Evolutionary conservation across 53 echinoderm and acorn worm genomes (phyloP), one percentile per base, ranked within the genome.

Genomic region (Mesocentrotus franciscanus): DNA sequence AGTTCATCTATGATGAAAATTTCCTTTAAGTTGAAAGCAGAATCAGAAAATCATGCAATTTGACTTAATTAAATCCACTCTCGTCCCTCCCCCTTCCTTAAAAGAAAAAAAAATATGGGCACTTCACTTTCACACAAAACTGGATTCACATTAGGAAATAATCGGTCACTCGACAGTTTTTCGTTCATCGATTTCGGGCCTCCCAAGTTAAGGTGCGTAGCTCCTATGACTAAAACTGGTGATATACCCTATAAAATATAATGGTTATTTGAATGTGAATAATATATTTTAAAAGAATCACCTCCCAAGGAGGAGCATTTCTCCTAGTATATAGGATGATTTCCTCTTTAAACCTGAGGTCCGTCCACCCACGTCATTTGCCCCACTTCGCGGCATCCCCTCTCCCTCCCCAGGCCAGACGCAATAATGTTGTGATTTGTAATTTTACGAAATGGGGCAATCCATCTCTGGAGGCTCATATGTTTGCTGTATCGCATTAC

Each of bases 401-500:
- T 81, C 61, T 78, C 66, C 27, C 56, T 27, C 95, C 66, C 71
- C 35, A 85, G 87, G 95, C 87, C 87, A 94, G 85, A 85, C 95
- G 66, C 95, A 94, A 94, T 94, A 94, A 94, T 94, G 95, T 94
- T 94, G 87, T 94, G 95, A 94, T 94, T 94, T 94, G 95, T 94
- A 94, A 94, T 94, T 94, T 94, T 94, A 68, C 85, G 85, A 93
- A 93, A 94, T 94, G 85, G 95, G 95, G 87, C 95, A 85, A 94
- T 94, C 95, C 70, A 93, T 93, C 93, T 93, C 93, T 17, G 36
- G 93, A 93, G 93, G 93, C 79, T 81, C 78, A 81, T 81, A 93
- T 81, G 93, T 93, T 93, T 79, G 56, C 66, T 58, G 56, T 78
- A 79, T 93, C 93, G 74, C 56, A 92, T 92, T 92, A 71, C 92